Base-by-base conservation (phyloP, 2,888 invertebrate genomes). In the Acholoe squamosa region DNA sequence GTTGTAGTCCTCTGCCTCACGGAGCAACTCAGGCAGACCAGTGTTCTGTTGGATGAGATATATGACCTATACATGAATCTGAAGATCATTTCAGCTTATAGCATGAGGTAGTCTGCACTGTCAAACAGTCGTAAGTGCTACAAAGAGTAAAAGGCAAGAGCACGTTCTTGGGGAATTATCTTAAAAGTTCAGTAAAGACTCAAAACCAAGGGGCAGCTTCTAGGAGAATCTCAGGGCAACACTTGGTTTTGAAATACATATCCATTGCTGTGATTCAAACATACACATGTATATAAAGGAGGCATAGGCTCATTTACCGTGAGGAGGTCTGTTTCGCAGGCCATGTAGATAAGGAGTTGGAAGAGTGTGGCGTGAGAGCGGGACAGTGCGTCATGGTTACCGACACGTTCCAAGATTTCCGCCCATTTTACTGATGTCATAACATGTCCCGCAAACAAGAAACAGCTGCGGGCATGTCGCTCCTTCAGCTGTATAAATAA, bases 301-400 rank as follows among this genome's bases (percentile, higher is more conserved):
- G 43, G 10, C 43, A 10, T 43, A 43, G 43, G 10, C 3, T 43
- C n/a, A 43, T 43, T 5, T 91, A 96, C 97, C 95, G 97, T 97
- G 93, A 97, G 96, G 43, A 97, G 97, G 94, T 97, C 97, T 0
- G 97, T 97, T 94, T 98, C 97, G 93, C 97, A 97, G 0, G 97
- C 97, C 61, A 98, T 96, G 95, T 97, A 97, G 0, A 98, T 97
- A 88, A 97, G 96, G n/a, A 98, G 96, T 93, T 97, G 97, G 51
- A 98, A 96, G 0, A 98, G 96, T 91, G 97, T 97, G 3, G 97
- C 96, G 91, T 97, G 97, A n/a, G 97, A 96, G 91, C 96, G 96
- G 0, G 96, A 93, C 54, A 96, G 95, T 34, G 96, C 95, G 94
- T 67, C 96, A 94, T 93, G 96, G 94, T 51, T 96, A 94, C 91